phyloP scores from a whole-genome alignment of 2,888 invertebrate genomes.

The Capitulum mitella region DNA sequence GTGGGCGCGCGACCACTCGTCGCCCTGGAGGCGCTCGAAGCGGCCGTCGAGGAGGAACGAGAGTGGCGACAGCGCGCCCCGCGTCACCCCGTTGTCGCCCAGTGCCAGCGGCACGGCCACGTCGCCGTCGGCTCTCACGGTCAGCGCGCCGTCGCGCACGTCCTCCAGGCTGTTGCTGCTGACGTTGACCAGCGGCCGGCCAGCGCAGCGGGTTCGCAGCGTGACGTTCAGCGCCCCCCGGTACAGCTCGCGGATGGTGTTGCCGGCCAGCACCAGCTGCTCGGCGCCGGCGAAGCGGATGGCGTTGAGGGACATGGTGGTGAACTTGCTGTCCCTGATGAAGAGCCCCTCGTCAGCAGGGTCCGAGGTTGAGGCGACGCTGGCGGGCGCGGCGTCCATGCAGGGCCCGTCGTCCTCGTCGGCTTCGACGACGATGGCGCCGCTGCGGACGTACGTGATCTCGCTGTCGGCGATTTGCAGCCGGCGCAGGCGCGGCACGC shows the following conservation, averaged over 20 bases:
- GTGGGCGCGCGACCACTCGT: neutral
- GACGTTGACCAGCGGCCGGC: neutral
- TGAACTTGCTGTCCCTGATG: neutral
- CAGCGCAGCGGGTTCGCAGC: neutral
- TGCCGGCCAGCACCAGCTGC: neutral
- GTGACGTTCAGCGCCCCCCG: neutral
- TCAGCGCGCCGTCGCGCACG: neutral
- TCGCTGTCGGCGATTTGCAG: neutral
- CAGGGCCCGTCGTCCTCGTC: neutral
- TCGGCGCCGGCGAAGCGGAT: neutral
- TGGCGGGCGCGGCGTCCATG: neutral
- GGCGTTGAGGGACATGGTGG: neutral
- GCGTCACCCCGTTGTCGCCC: neutral
- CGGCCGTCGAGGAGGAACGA: neutral
- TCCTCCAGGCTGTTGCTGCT: neutral
- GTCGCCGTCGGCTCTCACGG: neutral
- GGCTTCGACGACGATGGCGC: neutral
- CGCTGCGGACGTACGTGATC: neutral
- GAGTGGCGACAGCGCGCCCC: neutral
- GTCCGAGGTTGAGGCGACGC: neutral
- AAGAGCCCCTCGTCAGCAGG: neutral
- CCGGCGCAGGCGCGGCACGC: neutral
- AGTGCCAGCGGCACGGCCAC: neutral
- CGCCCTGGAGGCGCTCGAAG: neutral
- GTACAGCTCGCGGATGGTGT: neutral